These are phyloP conservation scores for Hydrophis major DNA, from an alignment of 2,797 vertebrate genomes.

Conservation along the genomic window DNA sequence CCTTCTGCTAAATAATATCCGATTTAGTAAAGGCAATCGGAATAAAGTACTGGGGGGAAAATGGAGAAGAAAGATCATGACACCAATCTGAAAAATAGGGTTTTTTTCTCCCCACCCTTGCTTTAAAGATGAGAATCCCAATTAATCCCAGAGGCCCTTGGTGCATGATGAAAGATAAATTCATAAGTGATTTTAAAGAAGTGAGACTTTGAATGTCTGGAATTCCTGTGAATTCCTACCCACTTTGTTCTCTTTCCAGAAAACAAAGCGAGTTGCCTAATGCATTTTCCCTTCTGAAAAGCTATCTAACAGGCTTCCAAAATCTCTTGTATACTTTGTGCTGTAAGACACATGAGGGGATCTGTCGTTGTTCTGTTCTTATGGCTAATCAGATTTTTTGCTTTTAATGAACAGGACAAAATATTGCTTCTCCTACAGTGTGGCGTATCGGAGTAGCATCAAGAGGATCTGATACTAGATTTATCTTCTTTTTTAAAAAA, in stretches of 20 bases:
- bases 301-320: background rate
- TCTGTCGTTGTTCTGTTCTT: background rate
- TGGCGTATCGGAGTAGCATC: background rate
- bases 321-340: background rate
- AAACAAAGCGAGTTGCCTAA: background rate
- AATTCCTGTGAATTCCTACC: background rate
- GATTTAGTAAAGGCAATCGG: background rate
- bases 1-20: constrained; percentile 6
- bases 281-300: constrained; percentile 8
- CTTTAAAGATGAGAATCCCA: background rate
- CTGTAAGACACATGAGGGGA: background rate
- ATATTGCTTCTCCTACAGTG: background rate
- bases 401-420: background rate
- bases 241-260: constrained; percentile 25
- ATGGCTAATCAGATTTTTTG: background rate
- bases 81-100: background rate
- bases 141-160: background rate
- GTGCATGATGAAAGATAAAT: background rate
- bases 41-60: background rate
- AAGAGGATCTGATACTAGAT: background rate
- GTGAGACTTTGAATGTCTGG: background rate
- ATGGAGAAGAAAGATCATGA: background rate
- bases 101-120: too few species aligned
- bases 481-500: too few species aligned
- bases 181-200: constrained; percentile 6